A percentile compares a stretch with the other conserved stretches of the same genome.
phyloP scores from a whole-genome alignment of 1,140 invertebrate genomes.

The Drosophila obscura region DNA sequence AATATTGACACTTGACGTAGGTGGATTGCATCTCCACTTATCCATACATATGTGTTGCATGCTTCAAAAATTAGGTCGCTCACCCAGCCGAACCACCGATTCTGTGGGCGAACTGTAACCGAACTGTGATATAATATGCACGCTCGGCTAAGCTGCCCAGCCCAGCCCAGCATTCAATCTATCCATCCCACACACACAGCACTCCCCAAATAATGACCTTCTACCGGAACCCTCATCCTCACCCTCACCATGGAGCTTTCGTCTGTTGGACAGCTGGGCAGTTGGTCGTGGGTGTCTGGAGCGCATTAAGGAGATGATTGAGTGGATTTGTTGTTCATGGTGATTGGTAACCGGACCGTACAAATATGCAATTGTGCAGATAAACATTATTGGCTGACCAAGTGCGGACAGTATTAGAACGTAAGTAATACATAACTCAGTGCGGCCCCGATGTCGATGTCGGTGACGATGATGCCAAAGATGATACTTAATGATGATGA shows the following conservation, averaged over 20 bases:
- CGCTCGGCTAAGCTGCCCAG: constrained; percentile 9
- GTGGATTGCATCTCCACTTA: constrained; percentile 56
- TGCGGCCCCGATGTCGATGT: constrained; percentile 9
- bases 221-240: constrained; percentile 9
- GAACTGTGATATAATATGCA: constrained; percentile 8
- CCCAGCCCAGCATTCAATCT: constrained; percentile 8
- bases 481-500: constrained; percentile 18
- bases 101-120: not conserved
- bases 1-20: constrained; percentile 70
- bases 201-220: constrained; percentile 34
- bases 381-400: constrained; percentile 62
- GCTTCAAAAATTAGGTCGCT: constrained; percentile 25
- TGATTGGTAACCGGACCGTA: constrained; percentile 54
- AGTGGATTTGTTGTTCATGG: constrained; percentile 72
- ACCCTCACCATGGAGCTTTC: not conserved
- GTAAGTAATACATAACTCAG: constrained; percentile 54
- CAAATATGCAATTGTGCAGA: constrained; percentile 68
- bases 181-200: constrained; percentile 7
- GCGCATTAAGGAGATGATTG: constrained; percentile 76
- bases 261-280: not conserved
- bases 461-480: constrained; percentile 14
- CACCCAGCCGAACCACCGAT: not conserved
- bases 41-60: constrained; percentile 11
- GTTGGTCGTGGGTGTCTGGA: constrained; percentile 22
- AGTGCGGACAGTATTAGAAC: constrained; percentile 58